Evolutionary conservation across 2,113 vertebrate species (phyloP).

Genomic region (Charina bottae): DNA sequence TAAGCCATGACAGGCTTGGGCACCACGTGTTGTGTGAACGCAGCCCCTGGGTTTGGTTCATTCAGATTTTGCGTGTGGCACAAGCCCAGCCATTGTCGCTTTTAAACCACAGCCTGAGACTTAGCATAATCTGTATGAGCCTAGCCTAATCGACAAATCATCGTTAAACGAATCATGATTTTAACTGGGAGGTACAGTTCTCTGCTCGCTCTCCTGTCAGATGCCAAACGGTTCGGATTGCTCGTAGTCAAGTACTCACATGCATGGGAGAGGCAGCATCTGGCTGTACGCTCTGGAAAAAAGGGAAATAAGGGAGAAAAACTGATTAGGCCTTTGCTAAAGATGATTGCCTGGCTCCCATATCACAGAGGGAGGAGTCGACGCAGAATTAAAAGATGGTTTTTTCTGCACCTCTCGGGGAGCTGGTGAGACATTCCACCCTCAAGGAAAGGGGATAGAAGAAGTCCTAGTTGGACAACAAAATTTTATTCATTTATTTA

Average conservation of each 20-base stretch:
- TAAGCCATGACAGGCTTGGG: no score
- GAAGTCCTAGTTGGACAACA: no score
- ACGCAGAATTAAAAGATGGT: not conserved
- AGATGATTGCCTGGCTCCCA: not conserved
- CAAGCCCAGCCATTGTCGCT: no score
- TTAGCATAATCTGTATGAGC: no score
- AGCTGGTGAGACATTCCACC: not conserved
- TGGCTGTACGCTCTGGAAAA: conserved; percentile 86
- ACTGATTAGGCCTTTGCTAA: fast-evolving
- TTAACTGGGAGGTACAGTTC: no score
- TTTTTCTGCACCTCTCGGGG: not conserved
- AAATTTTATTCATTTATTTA: no score
- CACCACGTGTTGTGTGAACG: no score
- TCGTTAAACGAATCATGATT: no score
- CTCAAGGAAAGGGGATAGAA: not conserved
- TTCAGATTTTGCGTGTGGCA: no score
- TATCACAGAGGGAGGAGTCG: not conserved
- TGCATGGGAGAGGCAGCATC: conserved; percentile 93
- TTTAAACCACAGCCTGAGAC: no score
- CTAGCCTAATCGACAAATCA: no score
- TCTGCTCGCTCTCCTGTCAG: not conserved
- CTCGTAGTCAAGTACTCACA: conserved; percentile 72
- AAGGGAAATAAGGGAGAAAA: fast-evolving
- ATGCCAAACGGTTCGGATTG: not conserved
- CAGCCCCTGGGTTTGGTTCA: no score